Percentiles rank a stretch among this genome's conserved stretches.
Conservation (phyloP, 2,888 invertebrate species). For the Notodonta dromedarius region DNA sequence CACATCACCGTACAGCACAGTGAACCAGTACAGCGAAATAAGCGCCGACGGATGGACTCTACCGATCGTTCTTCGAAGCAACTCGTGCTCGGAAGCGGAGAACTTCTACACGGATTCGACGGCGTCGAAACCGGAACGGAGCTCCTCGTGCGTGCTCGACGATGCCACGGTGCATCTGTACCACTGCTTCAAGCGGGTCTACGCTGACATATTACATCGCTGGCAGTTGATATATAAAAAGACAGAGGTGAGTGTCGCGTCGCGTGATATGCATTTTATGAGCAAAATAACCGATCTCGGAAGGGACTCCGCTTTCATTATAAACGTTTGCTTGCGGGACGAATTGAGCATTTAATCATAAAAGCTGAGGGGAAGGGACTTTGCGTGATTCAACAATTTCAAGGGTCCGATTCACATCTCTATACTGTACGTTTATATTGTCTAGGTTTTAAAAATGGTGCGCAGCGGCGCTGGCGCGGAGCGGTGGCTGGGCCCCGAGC, state of each 20-base stretch:
- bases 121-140: slow-evolving; percentile 63
- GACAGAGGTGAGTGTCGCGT: slow-evolving; percentile 84
- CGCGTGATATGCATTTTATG: too few species aligned
- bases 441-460: slow-evolving; percentile 85
- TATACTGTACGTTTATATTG: too few species aligned
- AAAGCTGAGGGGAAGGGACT: too few species aligned
- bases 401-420: too few species aligned
- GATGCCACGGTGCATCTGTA: slow-evolving; percentile 85
- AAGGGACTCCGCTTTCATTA: too few species aligned
- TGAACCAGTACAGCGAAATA: slow-evolving; percentile 89
- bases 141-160: slow-evolving; percentile 70
- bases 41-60: slow-evolving; percentile 91
- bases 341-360: too few species aligned
- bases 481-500: slow-evolving; percentile 86
- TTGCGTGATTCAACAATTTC: too few species aligned
- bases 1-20: slow-evolving; percentile 95
- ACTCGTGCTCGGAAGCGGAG: slow-evolving; percentile 94
- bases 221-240: slow-evolving; percentile 93
- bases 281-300: too few species aligned
- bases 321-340: too few species aligned
- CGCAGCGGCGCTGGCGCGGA: slow-evolving; percentile 55
- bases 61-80: slow-evolving; percentile 89
- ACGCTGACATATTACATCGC: slow-evolving; percentile 94
- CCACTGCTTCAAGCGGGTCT: slow-evolving; percentile 93
- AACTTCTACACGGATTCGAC: slow-evolving; percentile 85